Conservation (phyloP, 2,888 invertebrate genomes). For the Clitarchus hookeri region DNA sequence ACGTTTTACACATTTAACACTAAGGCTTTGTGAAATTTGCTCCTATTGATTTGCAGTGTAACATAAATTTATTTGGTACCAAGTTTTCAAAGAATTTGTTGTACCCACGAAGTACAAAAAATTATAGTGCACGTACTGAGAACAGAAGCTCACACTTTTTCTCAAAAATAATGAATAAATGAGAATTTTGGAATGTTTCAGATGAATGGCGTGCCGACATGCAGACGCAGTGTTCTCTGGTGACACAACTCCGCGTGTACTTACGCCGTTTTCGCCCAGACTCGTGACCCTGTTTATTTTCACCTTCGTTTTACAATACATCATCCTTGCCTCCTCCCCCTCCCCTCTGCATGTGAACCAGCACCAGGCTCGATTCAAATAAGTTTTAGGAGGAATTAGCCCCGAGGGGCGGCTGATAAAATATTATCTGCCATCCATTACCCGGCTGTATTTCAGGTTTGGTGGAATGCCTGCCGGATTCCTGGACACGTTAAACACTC, state of each 20-base stretch:
- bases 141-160: no score
- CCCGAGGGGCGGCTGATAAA: not conserved
- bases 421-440: slow-evolving; percentile 8
- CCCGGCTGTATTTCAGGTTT: slow-evolving; percentile 14
- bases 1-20: no score
- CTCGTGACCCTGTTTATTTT: not conserved
- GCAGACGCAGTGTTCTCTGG: not conserved
- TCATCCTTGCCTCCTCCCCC: not conserved
- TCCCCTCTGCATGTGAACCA: not conserved
- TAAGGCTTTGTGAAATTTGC: no score
- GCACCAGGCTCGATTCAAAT: not conserved
- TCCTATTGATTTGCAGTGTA: no score
- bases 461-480: slow-evolving; percentile 9
- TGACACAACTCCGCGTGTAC: not conserved
- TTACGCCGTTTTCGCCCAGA: not conserved
- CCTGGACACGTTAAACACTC: slow-evolving; percentile 14
- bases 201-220: no score
- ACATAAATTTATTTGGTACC: no score
- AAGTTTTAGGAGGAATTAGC: slow-evolving; percentile 8
- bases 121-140: no score
- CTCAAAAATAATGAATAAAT: no score
- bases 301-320: slow-evolving; percentile 14
- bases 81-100: no score
- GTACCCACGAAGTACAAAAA: no score
- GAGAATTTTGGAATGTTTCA: no score